Percentiles rank a stretch among this genome's conserved stretches.
Evolutionary conservation across 2,797 vertebrate species (phyloP).

Genomic region (Kryptolebias ocellatus): DNA sequence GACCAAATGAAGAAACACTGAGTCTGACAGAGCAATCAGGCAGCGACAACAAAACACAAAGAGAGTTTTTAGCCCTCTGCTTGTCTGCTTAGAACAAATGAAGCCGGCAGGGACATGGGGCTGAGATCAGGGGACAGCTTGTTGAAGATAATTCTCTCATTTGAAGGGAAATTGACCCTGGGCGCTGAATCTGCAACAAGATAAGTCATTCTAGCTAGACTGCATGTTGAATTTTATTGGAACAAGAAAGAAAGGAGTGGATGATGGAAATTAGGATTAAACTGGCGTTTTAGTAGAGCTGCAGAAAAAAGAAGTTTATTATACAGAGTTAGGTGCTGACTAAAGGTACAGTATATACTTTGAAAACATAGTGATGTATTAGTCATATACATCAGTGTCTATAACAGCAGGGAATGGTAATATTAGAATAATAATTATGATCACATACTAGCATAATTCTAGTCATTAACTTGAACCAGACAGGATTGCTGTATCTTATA

Average conservation of each 20-base stretch:
- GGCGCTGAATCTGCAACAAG: conserved; percentile 54
- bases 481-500: conserved; percentile 5
- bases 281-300: conserved; percentile 8
- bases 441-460: neutral
- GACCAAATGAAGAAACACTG: conserved; percentile 54
- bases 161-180: conserved; percentile 75
- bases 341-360: neutral
- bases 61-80: conserved; percentile 57
- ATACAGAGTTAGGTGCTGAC: neutral
- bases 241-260: conserved; percentile 30
- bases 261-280: conserved; percentile 11
- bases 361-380: neutral
- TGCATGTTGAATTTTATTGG: conserved; percentile 54
- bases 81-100: conserved; percentile 71
- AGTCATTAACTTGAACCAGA: neutral
- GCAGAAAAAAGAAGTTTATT: neutral
- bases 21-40: conserved; percentile 66
- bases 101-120: conserved; percentile 55
- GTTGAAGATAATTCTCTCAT: conserved; percentile 75
- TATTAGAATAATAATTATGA: neutral
- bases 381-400: neutral
- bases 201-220: conserved; percentile 55
- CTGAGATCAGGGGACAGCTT: conserved; percentile 70
- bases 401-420: neutral
- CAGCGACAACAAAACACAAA: conserved; percentile 43